Conservation (phyloP, 1,140 invertebrate genomes). For the Cardiocondyla obscurior region DNA sequence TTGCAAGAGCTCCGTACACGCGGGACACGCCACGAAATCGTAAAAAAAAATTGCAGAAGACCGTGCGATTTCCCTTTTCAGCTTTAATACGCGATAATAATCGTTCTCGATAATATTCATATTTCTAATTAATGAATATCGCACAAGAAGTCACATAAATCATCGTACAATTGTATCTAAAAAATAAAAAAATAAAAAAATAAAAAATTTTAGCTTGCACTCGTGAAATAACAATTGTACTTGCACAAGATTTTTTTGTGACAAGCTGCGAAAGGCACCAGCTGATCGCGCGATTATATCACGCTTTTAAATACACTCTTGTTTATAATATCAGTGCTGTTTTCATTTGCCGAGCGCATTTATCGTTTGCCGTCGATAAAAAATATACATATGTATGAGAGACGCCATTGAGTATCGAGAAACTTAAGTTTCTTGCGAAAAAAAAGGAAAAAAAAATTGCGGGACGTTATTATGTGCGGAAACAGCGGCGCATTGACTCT, state of each 20-base stretch:
- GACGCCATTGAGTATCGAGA: background rate
- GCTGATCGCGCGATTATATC: background rate
- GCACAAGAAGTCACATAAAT: background rate
- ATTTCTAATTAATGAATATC: background rate
- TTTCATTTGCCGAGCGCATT: background rate
- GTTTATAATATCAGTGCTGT: background rate
- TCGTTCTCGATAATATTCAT: constrained; percentile 5
- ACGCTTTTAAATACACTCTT: constrained; percentile 7
- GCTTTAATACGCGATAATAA: constrained; percentile 9
- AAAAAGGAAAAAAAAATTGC: background rate
- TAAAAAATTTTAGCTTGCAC: background rate
- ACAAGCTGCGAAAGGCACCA: background rate
- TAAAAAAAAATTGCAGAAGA: background rate
- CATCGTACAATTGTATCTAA: background rate
- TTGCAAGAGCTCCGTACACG: constrained; percentile 38
- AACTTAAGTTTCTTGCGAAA: too few species aligned
- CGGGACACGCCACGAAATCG: background rate
- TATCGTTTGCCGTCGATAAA: background rate
- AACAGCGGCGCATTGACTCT: background rate
- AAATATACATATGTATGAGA: background rate
- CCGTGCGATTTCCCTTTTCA: background rate
- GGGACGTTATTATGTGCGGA: background rate
- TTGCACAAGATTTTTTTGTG: background rate
- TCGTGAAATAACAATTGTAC: background rate
- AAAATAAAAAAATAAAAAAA: too few species aligned